Evolutionary conservation across 1,140 invertebrate species (phyloP), one percentile per base, ranked within the genome.

Genomic region (Drosophila pseudoananassae): DNA sequence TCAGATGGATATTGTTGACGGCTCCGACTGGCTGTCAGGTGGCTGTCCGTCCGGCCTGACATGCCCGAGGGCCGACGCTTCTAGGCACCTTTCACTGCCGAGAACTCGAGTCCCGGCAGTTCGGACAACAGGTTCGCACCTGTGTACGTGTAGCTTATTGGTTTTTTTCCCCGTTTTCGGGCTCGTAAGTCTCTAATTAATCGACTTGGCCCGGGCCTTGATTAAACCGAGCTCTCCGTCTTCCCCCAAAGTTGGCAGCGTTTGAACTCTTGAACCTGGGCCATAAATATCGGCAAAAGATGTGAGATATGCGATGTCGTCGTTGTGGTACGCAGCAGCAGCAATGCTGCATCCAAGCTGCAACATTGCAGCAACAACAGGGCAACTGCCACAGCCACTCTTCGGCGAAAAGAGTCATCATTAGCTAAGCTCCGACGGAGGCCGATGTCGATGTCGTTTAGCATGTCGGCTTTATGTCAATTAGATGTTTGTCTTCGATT

Each of bases 401-500:
- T 27, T 5, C 17, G 25, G 10, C 7, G 51, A 54, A 76, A 58
- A 54, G 60, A 81, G 82, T 60, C 74, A 49, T 70, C 77, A 77
- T 85, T 84, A 69, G 61, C 31, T 78, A 58, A 74, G 69, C 68
- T 51, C 38, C 47, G 40, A 36, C 60, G 57, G 57, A 50, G 51
- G 76, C 72, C 45, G 65, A 63, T 63, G 66, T 64, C 65, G 50
- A 57, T 61, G 77, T 85, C 81, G 82, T 87, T 85, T 87, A 77
- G 52, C 70, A 78, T 88, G 82, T 87, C 82, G 82, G 83, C 82
- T 87, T 78, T 78, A 88, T 88, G 82, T 87, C 82, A 87, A 88
- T 87, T 87, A 87, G 83, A 88, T 85, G 78, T 87, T 88, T 87
- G 78, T 75, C 83, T 85, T 70, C 82, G 82, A 85, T 85, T 82